Evolutionary conservation across 2,797 vertebrate genomes (phyloP).

Genomic region (Emys orbicularis): DNA sequence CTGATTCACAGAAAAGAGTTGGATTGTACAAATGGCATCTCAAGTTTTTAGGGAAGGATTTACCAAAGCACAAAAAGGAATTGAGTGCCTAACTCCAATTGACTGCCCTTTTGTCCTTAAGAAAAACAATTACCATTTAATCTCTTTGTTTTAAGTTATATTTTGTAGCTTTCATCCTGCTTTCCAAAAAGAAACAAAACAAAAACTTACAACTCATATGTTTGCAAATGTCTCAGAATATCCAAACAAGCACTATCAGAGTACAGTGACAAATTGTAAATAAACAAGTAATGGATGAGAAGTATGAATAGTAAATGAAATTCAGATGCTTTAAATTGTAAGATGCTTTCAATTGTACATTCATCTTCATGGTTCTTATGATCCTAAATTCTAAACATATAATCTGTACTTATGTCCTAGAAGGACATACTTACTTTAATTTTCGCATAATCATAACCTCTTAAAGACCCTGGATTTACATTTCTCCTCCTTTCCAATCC

Average conservation of each 20-base stretch:
- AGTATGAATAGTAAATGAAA: slow-evolving; percentile 33
- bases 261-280: slow-evolving; percentile 49
- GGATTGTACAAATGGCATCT: slow-evolving; percentile 34
- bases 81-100: background rate
- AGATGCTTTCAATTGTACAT: slow-evolving; percentile 15
- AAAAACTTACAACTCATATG: background rate
- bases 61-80: slow-evolving; percentile 16
- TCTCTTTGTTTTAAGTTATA: background rate
- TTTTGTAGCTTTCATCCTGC: background rate
- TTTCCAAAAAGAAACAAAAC: background rate
- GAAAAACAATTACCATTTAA: background rate
- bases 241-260: background rate
- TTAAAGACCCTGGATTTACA: background rate
- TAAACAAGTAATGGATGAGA: slow-evolving; percentile 45
- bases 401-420: background rate
- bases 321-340: slow-evolving; percentile 6
- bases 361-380: background rate
- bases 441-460: background rate
- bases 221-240: background rate
- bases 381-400: slow-evolving; percentile 14
- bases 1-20: background rate
- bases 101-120: background rate
- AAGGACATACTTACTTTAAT: background rate
- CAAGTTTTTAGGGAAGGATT: background rate
- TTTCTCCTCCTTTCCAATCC: background rate